Evolutionary conservation across 2,797 vertebrate species (phyloP), one percentile per base, ranked within the genome.

Genomic region (Leptatherina wallacei): DNA sequence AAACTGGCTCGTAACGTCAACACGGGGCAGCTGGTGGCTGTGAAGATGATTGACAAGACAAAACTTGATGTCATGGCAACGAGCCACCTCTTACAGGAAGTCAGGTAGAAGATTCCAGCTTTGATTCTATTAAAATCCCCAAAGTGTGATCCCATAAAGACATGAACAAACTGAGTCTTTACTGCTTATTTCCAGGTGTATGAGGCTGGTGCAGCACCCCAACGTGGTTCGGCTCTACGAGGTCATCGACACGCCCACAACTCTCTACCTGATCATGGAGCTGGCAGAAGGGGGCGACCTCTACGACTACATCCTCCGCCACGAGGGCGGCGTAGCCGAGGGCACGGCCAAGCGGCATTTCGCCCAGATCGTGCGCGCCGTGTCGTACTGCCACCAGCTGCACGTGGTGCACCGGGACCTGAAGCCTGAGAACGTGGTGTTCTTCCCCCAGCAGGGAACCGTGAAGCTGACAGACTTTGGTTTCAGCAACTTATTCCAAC

Each of bases 21-120:
- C 92, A 96, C 96, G 0, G 94, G 96, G n/a, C 94, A 96, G 81
- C 92, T 95, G 22, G 96, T 97, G 75, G 96, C 96, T 0, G 92
- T 97, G 80, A 97, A 97, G 91, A 96, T 96, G 89, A 97, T 97
- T 8, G 96, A 97, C 89, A 97, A 97, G 92, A 95, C 94, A 51
- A 96, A 96, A 83, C 93, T 97, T 75, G 96, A 95, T 0, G 85
- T 92, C 7, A 89, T 95, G 71, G 96, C 96, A 0, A 93, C 94
- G 0, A 95, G 95, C 56, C 96, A 96, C 85, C 94, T 97, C 63
- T 84, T 96, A 77, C 96, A 97, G 81, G 96, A 97, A 93, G 96
- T 97, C 69, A 93, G 95, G 92, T 93, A 88, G 47, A 51, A 0
- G 6, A 47, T 20, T 47, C 1, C 44, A 18, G 1, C 44, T 47